Evolutionary conservation across 2,888 invertebrate species (phyloP).

Genomic region (Lasioglossum zephyrum): DNA sequence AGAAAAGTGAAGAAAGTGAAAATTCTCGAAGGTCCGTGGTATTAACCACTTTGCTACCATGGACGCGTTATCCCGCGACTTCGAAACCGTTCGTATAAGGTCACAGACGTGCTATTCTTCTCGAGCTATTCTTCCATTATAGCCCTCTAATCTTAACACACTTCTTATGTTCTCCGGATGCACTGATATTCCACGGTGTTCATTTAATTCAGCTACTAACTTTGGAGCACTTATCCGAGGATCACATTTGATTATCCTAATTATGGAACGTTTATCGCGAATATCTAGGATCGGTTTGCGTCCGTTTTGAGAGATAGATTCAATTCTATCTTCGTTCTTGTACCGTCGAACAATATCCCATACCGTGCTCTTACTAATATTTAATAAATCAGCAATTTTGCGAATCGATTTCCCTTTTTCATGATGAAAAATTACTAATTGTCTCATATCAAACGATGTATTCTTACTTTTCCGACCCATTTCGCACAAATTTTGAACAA

Average conservation of each 20-base stretch:
- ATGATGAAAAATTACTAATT: no score
- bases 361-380: neutral
- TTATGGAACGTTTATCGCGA: neutral
- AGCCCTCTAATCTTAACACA: constrained; percentile 7
- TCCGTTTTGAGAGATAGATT: constrained; percentile 15
- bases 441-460: no score
- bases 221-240: constrained; percentile 26
- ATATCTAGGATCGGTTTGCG: neutral
- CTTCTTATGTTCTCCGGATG: constrained; percentile 13
- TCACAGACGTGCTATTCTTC: no score
- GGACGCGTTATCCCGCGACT: no score
- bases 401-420: constrained; percentile 26
- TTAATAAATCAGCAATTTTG: constrained; percentile 14
- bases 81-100: no score
- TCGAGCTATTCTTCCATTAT: constrained; percentile 15
- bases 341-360: neutral
- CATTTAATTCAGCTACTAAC: constrained; percentile 2
- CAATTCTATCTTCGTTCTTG: constrained; percentile 30
- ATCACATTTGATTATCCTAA: constrained; percentile 20
- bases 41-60: no score
- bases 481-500: no score
- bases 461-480: no score
- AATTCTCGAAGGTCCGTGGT: no score
- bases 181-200: constrained; percentile 15
- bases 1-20: no score